Evolutionary conservation across 2,888 invertebrate genomes (phyloP).

Genomic region (Drosophila fungiperda): DNA sequence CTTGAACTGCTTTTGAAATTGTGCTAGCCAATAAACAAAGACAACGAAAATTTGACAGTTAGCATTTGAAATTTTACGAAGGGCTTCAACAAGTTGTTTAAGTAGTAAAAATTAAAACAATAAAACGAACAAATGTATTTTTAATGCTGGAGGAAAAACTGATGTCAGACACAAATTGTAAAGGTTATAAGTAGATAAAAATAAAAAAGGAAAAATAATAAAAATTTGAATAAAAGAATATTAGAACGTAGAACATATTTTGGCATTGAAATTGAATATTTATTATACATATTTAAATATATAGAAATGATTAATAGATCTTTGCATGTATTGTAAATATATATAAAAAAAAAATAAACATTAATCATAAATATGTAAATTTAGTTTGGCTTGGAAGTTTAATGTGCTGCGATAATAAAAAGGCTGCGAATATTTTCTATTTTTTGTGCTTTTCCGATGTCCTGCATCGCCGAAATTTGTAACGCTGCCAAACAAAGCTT

Average conservation of each 20-base stretch:
- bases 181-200: slow-evolving; percentile 18
- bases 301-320: not conserved
- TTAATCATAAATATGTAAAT: slow-evolving; percentile 1
- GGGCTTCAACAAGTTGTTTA: slow-evolving; percentile 52
- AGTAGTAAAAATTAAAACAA: slow-evolving; percentile 17
- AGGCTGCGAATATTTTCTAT: not conserved
- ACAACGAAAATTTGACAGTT: slow-evolving; percentile 53
- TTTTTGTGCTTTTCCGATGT: not conserved
- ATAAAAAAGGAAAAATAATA: slow-evolving; percentile 7
- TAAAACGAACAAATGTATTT: slow-evolving; percentile 33
- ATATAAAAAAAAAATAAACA: not conserved
- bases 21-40: slow-evolving; percentile 47
- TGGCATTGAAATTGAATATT: not conserved
- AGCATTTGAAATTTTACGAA: slow-evolving; percentile 63
- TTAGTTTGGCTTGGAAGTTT: not conserved
- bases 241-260: not conserved
- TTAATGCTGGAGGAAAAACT: slow-evolving; percentile 45
- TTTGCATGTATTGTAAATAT: not conserved
- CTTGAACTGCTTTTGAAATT: slow-evolving; percentile 45
- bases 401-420: slow-evolving; percentile 9
- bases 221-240: not conserved
- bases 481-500: slow-evolving; percentile 3
- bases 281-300: not conserved
- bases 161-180: slow-evolving; percentile 32
- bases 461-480: slow-evolving; percentile 18